phyloP scores from a whole-genome alignment of 2,113 vertebrate species.

The Antidorcas marsupialis region DNA sequence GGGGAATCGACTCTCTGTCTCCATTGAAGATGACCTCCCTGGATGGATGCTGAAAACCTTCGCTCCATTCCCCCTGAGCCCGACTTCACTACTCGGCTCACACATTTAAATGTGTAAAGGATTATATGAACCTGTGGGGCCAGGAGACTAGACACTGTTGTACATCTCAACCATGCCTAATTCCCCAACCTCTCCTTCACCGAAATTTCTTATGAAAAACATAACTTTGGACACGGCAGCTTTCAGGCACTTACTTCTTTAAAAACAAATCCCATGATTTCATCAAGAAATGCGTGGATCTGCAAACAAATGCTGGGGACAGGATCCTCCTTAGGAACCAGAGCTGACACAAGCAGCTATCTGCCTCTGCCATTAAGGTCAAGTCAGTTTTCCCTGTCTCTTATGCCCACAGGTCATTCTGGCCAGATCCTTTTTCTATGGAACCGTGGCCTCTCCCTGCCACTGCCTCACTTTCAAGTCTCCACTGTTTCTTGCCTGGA shows the following conservation, averaged over 20 bases:
- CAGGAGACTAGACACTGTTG: fast-evolving
- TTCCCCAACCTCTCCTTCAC: not conserved
- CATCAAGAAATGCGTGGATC: not conserved
- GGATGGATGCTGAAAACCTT: not conserved
- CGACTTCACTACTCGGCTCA: not conserved
- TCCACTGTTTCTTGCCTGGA: not conserved
- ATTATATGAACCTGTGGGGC: not conserved
- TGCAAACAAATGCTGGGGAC: not conserved
- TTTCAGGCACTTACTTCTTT: not conserved
- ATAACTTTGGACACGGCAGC: no score
- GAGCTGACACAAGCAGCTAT: not conserved
- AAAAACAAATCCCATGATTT: not conserved
- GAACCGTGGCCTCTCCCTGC: not conserved
- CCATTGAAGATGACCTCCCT: not conserved
- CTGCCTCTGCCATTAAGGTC: not conserved
- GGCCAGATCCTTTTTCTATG: not conserved
- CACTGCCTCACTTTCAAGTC: not conserved
- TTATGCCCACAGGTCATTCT: not conserved
- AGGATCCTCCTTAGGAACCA: not conserved
- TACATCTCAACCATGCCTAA: not conserved
- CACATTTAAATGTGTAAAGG: not conserved
- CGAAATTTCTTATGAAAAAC: not conserved
- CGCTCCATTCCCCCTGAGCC: not conserved
- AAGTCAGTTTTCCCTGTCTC: not conserved
- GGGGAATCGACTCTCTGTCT: not conserved